Evolutionary conservation across 2,797 vertebrate genomes (phyloP), one percentile per base, ranked within the genome.

Genomic region (Ibycter americanus): DNA sequence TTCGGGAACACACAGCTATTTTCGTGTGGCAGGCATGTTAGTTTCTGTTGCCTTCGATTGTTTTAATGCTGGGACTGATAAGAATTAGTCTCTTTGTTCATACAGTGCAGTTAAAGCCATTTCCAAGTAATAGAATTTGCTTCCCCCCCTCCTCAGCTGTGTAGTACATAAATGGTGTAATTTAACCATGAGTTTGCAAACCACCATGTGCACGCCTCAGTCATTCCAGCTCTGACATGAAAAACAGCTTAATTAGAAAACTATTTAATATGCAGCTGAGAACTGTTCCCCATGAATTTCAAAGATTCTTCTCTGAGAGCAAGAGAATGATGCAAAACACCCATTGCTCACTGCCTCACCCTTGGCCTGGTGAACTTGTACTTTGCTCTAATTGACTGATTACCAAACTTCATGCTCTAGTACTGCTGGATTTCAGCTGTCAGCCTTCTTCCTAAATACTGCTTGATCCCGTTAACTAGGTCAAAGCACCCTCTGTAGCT

Each of bases 361-460:
- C 49, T 11, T 22, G 25, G 25, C 83, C 36, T 27, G 29, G 27
- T n/a, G 27, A 4, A 4, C 51, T 23, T 12, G 42, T 23, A 8
- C 36, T 65, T n/a, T 3, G 22, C 49, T 90, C 44, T 11, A 22
- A 40, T 3, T 29, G 65, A 19, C 32, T 13, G 34, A 31, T 66
- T 14, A 19, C 52, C 44, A 19, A 11, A 3, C 32, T 27, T 31
- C 51, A 20, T 16, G 12, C 70, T 34, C 25, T 11, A 15, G 1
- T 10, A 0, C 61, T 36, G 55, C 0, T 54, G 34, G 4, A 47
- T n/a, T 73, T 61, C n/a, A 70, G 3, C 42, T 46, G 3, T 9
- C 40, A 7, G 0, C 34, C 16, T 8, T 44, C 55, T 29, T 31
- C 78, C 55, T 40, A 25, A 25, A 0, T 4, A 12, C 29, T 26